Percentiles rank a stretch among this genome's conserved stretches.
These are phyloP conservation scores for Salmo trutta DNA, from an alignment of 2,797 vertebrate genomes.

Conservation along the genomic window DNA sequence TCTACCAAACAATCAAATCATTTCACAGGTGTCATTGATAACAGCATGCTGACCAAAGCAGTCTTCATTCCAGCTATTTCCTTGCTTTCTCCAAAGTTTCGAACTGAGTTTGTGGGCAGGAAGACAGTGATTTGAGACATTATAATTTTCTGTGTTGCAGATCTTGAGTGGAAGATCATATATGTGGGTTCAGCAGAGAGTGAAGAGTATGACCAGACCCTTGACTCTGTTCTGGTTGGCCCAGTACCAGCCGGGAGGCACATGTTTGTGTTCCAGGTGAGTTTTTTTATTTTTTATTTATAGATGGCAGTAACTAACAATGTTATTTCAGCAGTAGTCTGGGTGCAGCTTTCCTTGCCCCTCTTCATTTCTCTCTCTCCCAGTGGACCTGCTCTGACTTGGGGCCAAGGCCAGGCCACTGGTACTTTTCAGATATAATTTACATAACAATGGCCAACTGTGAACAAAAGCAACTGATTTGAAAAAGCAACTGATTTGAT, in stretches of 20 bases:
- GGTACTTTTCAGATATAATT: neutral
- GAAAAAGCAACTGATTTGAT: neutral
- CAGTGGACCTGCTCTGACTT: neutral
- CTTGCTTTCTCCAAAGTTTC: neutral
- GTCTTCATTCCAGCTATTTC: neutral
- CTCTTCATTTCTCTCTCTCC: neutral
- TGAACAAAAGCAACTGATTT: neutral
- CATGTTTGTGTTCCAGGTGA: slow-evolving; percentile 92
- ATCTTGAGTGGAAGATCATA: slow-evolving; percentile 92
- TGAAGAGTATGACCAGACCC: slow-evolving; percentile 87
- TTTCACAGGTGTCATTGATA: neutral
- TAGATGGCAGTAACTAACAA: neutral
- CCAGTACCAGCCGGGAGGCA: slow-evolving; percentile 88
- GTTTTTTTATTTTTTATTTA: slow-evolving; percentile 11
- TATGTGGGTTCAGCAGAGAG: slow-evolving; percentile 92
- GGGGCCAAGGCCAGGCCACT: neutral
- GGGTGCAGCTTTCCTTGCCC: neutral
- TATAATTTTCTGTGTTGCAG: slow-evolving; percentile 54
- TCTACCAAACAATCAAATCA: neutral
- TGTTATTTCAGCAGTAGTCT: neutral
- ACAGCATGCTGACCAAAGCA: neutral
- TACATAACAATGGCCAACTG: neutral
- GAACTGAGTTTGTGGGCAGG: neutral
- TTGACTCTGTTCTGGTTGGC: slow-evolving; percentile 88
- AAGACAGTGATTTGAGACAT: neutral